Evolutionary conservation across 2,113 vertebrate genomes (phyloP).

Genomic region (Gymnocephalus cernua): DNA sequence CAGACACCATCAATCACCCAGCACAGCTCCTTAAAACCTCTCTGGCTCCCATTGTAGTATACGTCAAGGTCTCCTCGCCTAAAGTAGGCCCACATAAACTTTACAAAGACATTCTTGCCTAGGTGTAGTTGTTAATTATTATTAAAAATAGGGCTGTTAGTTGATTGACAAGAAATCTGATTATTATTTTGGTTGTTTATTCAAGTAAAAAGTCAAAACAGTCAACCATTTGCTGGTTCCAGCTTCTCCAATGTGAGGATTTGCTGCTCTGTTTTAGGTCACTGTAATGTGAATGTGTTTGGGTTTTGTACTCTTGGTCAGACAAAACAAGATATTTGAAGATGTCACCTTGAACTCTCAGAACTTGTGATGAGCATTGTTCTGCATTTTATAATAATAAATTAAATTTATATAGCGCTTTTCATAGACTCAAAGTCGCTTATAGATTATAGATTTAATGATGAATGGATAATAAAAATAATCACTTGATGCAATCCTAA

Average conservation of each 20-base stretch:
- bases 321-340: not conserved
- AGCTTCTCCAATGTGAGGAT: not conserved
- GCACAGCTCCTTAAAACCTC: slow-evolving; percentile 97
- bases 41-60: slow-evolving; percentile 95
- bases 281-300: not conserved
- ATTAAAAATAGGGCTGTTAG: not conserved
- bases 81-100: slow-evolving; percentile 84
- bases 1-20: slow-evolving; percentile 98
- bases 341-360: not conserved
- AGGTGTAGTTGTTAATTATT: not conserved
- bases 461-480: too few relatives aligned
- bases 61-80: slow-evolving; percentile 97
- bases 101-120: not conserved
- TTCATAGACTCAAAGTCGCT: too few relatives aligned
- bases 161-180: not conserved
- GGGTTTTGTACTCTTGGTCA: not conserved
- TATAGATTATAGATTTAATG: not conserved
- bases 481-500: not conserved
- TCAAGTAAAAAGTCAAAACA: not conserved
- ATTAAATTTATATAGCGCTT: too few relatives aligned
- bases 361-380: not conserved
- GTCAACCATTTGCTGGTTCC: not conserved
- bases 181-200: not conserved
- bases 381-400: not conserved
- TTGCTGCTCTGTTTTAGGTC: not conserved